phyloP scores from a whole-genome alignment of 2,113 vertebrate genomes.

The rat (Rattus norvegicus) region DNA sequence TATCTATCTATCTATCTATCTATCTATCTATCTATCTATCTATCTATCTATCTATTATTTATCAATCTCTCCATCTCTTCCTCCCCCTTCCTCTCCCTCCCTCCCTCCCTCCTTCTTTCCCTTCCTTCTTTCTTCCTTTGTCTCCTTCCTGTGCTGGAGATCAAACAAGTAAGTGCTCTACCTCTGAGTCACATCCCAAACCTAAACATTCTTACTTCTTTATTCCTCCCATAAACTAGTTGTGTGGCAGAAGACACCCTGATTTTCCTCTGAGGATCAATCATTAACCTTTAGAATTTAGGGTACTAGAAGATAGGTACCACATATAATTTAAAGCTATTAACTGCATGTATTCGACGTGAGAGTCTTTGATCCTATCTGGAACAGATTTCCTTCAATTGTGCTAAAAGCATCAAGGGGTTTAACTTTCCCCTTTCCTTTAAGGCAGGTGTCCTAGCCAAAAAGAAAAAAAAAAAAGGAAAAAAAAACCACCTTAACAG shows the following conservation, averaged over 20 bases:
- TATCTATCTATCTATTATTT: neutral
- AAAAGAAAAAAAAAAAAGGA: neutral
- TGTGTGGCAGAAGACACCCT: neutral
- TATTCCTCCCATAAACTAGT: neutral
- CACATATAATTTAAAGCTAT: constrained; percentile 37
- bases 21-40: no score
- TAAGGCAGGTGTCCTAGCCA: neutral
- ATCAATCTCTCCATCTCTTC: fast-evolving
- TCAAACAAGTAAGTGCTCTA: neutral
- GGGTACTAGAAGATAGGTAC: neutral
- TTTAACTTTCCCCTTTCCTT: neutral
- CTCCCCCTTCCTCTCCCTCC: no score
- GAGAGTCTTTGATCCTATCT: constrained; percentile 56
- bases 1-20: neutral
- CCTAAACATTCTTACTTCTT: neutral
- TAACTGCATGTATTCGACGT: neutral
- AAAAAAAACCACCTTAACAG: neutral
- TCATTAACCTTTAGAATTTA: constrained; percentile 39
- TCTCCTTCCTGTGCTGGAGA: no score
- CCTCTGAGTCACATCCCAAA: neutral
- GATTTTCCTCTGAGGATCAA: constrained; percentile 42
- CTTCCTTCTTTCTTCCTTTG: neutral
- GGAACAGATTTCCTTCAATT: neutral
- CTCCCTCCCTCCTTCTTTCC: no score
- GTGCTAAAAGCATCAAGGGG: constrained; percentile 10